Evolutionary conservation across 1,140 invertebrate genomes (phyloP).

Genomic region (Cydia strobilella): DNA sequence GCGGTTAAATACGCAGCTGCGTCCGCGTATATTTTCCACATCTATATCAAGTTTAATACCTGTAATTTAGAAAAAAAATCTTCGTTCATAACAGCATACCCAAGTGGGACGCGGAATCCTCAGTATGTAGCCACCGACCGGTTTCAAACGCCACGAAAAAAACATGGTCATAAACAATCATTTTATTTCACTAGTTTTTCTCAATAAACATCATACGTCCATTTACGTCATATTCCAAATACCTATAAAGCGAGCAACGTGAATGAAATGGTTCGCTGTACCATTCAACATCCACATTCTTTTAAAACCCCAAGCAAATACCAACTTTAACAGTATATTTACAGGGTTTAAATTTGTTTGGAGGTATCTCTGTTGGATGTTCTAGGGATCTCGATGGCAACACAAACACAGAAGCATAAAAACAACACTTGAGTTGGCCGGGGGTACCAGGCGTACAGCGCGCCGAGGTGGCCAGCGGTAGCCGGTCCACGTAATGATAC

Average conservation of each 20-base stretch:
- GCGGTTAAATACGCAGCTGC: background rate
- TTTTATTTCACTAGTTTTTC: conserved; percentile 39
- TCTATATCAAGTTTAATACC: background rate
- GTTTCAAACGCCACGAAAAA: conserved; percentile 13
- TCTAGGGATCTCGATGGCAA: conserved; percentile 59
- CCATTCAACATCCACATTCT: conserved; percentile 54
- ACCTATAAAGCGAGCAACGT: conserved; percentile 59
- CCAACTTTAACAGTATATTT: conserved; percentile 33
- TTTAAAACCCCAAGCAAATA: conserved; percentile 35
- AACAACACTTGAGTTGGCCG: conserved; percentile 59
- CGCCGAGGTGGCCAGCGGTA: conserved; percentile 55
- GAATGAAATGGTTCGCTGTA: conserved; percentile 64
- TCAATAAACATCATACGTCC: conserved; percentile 44
- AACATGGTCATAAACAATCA: conserved; percentile 33
- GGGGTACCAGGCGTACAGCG: conserved; percentile 62
- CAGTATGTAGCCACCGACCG: conserved; percentile 22
- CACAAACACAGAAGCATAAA: conserved; percentile 66
- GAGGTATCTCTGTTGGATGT: conserved; percentile 33
- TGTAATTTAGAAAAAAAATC: conserved; percentile 4
- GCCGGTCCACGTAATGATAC: conserved; percentile 71
- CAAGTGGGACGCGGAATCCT: conserved; percentile 6
- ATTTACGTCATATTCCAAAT: conserved; percentile 64
- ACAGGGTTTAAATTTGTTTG: conserved; percentile 38
- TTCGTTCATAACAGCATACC: conserved; percentile 23
- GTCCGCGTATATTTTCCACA: background rate